These are phyloP conservation scores for Palythoa heliodiscus DNA, from an alignment of 92 coral and sea anemone species.

Conservation along the genomic window DNA sequence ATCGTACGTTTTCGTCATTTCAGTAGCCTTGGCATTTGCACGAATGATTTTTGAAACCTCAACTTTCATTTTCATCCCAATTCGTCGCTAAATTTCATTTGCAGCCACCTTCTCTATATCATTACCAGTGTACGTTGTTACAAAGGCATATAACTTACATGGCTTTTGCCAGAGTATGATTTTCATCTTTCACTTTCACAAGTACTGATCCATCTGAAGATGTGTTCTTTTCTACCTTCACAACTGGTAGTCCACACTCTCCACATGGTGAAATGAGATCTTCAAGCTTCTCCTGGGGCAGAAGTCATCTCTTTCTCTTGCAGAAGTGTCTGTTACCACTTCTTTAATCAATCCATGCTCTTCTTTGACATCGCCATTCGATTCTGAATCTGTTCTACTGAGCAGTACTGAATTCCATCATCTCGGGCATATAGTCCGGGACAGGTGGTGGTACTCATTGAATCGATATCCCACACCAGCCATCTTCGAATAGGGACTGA, in stretches of 20 bases:
- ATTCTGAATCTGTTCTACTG: constrained; percentile 7
- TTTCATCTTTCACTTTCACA: constrained; percentile 14
- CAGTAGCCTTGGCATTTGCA: background rate
- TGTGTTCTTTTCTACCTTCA: constrained; percentile 17
- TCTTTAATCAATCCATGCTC: constrained; percentile 16
- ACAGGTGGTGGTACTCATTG: constrained; percentile 26
- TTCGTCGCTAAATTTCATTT: background rate
- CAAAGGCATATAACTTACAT: constrained; percentile 28
- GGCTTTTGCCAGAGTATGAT: constrained; percentile 10
- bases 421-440: constrained; percentile 27
- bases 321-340: background rate
- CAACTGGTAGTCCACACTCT: background rate
- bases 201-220: constrained; percentile 4
- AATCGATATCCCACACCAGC: constrained; percentile 46
- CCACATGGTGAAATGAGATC: constrained; percentile 6
- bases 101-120: background rate
- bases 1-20: constrained; percentile 24
- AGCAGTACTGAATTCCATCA: constrained; percentile 23
- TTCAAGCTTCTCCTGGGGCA: constrained; percentile 22
- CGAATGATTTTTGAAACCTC: background rate
- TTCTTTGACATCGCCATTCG: constrained; percentile 11
- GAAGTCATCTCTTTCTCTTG: constrained; percentile 27
- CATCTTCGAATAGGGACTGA: background rate
- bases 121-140: background rate
- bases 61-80: background rate